A percentile compares a stretch with the other conserved stretches of the same genome.
phyloP scores from a whole-genome alignment of 2,113 vertebrate species.

The Amphiprion ocellaris region DNA sequence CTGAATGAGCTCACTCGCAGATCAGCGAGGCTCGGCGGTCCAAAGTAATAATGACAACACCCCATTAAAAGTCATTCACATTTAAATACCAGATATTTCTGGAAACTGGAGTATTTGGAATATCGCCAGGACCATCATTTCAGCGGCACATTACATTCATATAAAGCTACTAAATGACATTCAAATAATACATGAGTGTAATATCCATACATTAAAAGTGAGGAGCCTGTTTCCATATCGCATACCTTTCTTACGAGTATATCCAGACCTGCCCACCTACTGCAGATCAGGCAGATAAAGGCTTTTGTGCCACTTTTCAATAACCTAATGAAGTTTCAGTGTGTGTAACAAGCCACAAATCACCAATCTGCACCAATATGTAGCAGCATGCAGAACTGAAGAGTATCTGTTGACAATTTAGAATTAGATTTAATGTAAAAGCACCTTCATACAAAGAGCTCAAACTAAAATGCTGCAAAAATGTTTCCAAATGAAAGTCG shows the following conservation, averaged over 20 bases:
- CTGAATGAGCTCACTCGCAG: constrained; percentile 38
- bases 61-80: constrained; percentile 49
- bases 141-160: neutral
- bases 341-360: neutral
- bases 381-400: too few species aligned
- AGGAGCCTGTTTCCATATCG: too few species aligned
- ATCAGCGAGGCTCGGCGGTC: constrained; percentile 30
- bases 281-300: too few species aligned
- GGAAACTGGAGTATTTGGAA: constrained; percentile 15
- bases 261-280: too few species aligned
- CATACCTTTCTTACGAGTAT: too few species aligned
- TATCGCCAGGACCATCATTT: neutral
- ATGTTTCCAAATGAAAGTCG: neutral
- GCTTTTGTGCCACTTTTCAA: too few species aligned
- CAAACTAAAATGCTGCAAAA: neutral
- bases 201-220: too few species aligned
- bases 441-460: too few species aligned
- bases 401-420: neutral
- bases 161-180: too few species aligned
- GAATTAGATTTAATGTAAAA: too few species aligned
- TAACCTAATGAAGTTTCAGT: neutral
- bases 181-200: too few species aligned
- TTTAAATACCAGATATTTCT: constrained; percentile 50
- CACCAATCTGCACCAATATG: too few species aligned
- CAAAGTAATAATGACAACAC: constrained; percentile 48